Evolutionary conservation across 2,888 invertebrate genomes (phyloP), one percentile per base, ranked within the genome.

Genomic region (Apodemia duryi): DNA sequence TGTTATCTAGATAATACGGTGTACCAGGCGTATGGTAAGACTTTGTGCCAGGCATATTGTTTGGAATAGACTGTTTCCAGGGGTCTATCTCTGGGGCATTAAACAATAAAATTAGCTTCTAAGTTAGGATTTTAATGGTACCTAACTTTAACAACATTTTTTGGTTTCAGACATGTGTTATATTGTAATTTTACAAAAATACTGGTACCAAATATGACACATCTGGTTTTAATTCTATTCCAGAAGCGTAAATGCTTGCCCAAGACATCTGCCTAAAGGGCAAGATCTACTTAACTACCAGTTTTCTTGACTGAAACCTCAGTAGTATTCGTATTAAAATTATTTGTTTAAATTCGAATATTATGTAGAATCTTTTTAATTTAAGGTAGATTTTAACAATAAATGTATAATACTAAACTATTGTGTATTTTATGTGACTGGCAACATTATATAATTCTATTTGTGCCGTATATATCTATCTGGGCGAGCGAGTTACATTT

Each of bases 321-420:
- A 57, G 54, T 29, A 57, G 54, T 57, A 57, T 57, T 57, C 29
- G 11, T 57, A 57, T 57, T 32, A 57, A 28, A 54, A 28, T 2
- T 1, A 32, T 57, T 32, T 57, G 11, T 57, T 57, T 11, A 32
- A 11, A 32, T 57, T 28, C 54, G 54, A 57, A 57, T 57, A 57
- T 57, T 32, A 57, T 57, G 32, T 57, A 57, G 54, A 57, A 57
- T 57, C 54, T 57, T 32, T 57, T 57, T 57, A 57, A 32, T 32
- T 57, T 57, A 57, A 57, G 54, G 29, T 28, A 54, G 28, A 54
- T 54, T 28, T 54, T 49, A 49, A 49, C 49, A 13, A 49, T 49
- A n/a, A 49, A 49, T 49, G n/a, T 49, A 49, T 49, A n/a, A 49
- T 49, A 49, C n/a, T 49, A 49, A 43, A 43, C 43, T 43, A 43